Evolutionary conservation across 64 coral and sea anemone genomes (phyloP), one percentile per base, ranked within the genome.

Genomic region (Stichodactyla mertensii): DNA sequence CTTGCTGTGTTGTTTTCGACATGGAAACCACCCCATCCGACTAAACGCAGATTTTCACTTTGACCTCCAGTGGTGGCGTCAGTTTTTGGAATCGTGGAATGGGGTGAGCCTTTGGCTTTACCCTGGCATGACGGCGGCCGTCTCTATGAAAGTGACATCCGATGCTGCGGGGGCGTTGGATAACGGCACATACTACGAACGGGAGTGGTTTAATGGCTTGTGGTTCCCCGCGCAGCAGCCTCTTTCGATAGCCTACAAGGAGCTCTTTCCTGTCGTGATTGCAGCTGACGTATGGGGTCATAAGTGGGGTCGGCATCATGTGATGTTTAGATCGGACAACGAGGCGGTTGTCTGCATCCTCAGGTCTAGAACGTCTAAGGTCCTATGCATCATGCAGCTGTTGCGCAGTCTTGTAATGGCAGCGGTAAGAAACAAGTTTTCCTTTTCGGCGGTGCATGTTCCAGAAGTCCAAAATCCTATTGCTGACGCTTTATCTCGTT

Each of bases 11-110:
- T n/a, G n/a, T n/a, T n/a, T n/a, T n/a, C n/a, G n/a, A n/a, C n/a
- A n/a, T n/a, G n/a, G n/a, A n/a, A n/a, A n/a, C n/a, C n/a, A n/a
- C n/a, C n/a, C n/a, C n/a, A n/a, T n/a, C n/a, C n/a, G n/a, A n/a
- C n/a, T n/a, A n/a, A n/a, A n/a, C n/a, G n/a, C n/a, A n/a, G n/a
- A n/a, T n/a, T n/a, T n/a, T n/a, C n/a, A n/a, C n/a, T n/a, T n/a
- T n/a, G n/a, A n/a, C n/a, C n/a, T n/a, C n/a, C 61, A 84, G 79
- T 92, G 91, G 91, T 92, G 91, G 91, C 51, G 36, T 23, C 36
- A 83, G n/a, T 92, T 92, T 26, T 18, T 92, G 19, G 58, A 71
- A 4, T 20, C 45, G 14, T 92, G 90, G 90, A 82, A 84, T 20
- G 84, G 89, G 5, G 66, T 90, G 26, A 77, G 51, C 28, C 86